A percentile compares a stretch with the other conserved stretches of the same genome.
Evolutionary conservation across 2,113 vertebrate species (phyloP).

Genomic region (Gymnogyps californianus): DNA sequence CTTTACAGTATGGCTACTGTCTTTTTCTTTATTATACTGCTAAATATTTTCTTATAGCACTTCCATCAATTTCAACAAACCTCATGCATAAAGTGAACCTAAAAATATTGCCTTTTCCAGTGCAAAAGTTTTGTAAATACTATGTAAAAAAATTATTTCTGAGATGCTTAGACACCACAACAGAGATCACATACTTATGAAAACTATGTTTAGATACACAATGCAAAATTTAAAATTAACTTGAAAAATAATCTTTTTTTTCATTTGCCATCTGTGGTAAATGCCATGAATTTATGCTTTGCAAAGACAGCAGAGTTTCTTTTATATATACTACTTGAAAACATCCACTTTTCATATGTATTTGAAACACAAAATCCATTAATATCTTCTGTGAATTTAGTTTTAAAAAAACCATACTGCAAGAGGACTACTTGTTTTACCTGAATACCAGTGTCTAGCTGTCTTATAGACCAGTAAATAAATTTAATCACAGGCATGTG

Average conservation of each 20-base stretch:
- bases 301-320: background rate
- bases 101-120: background rate
- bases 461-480: slow-evolving; percentile 81
- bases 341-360: background rate
- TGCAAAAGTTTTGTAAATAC: background rate
- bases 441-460: slow-evolving; percentile 77
- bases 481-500: slow-evolving; percentile 79
- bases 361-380: background rate
- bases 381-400: background rate
- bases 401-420: background rate
- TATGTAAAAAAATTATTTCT: background rate
- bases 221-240: background rate
- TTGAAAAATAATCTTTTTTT: background rate
- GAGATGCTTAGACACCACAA: background rate
- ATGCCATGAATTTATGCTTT: background rate
- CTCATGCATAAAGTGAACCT: background rate
- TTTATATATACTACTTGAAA: background rate
- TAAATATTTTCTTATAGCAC: background rate
- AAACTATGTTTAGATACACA: background rate
- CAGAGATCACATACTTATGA: background rate
- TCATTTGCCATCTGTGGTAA: background rate
- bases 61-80: background rate
- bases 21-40: background rate
- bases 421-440: slow-evolving; percentile 55
- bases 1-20: background rate